A percentile compares a stretch with the other conserved stretches of the same genome.
phyloP scores from a whole-genome alignment of 2,113 vertebrate species.

The Dendrocopos noguchii region DNA sequence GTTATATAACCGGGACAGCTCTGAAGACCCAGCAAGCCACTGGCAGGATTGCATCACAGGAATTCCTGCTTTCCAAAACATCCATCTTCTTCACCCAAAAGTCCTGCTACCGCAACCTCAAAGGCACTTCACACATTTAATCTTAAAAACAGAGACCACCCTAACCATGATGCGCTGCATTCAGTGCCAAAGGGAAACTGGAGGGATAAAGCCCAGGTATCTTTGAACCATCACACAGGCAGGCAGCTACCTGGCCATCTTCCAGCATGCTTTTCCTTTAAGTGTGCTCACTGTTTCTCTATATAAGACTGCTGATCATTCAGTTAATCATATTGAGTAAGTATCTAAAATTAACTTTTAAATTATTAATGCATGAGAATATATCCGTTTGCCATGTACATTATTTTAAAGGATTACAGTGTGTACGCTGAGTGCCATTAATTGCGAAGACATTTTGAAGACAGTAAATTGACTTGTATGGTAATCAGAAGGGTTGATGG shows the following conservation, averaged over 20 bases:
- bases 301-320: constrained; percentile 56
- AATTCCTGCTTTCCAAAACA: background rate
- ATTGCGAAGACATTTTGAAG: background rate
- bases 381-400: constrained; percentile 49
- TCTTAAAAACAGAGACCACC: background rate
- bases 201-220: constrained; percentile 8
- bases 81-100: background rate
- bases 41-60: background rate
- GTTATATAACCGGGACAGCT: background rate
- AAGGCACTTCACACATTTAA: background rate
- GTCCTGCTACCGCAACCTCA: background rate
- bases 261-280: constrained; percentile 39
- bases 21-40: background rate
- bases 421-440: constrained; percentile 34
- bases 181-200: background rate
- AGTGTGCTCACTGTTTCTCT: constrained; percentile 11
- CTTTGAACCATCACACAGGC: background rate
- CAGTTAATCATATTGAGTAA: constrained; percentile 60
- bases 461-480: constrained; percentile 54
- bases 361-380: constrained; percentile 67
- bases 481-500: constrained; percentile 5
- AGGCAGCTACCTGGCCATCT: constrained; percentile 7
- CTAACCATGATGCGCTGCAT: accelerated
- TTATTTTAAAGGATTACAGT: constrained; percentile 62
- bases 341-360: constrained; percentile 69